A percentile compares a stretch with the other conserved stretches of the same genome.
These are phyloP conservation scores for Crocallis elinguaria DNA, from an alignment of 2,888 invertebrate species.

Conservation along the genomic window DNA sequence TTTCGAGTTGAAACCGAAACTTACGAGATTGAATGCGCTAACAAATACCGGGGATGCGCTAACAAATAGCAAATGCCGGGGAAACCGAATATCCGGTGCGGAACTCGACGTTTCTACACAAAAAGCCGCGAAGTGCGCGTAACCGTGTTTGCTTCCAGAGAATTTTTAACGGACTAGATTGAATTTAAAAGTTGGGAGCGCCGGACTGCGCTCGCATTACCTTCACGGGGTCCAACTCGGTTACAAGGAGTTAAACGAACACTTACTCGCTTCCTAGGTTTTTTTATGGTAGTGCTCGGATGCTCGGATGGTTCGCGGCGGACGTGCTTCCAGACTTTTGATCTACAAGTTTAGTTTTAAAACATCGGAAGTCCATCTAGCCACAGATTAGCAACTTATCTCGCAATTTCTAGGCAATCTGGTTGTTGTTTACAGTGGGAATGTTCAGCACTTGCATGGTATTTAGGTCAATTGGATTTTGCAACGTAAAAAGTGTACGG, in stretches of 20 bases:
- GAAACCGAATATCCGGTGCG: constrained; percentile 19
- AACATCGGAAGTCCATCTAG: constrained; percentile 12
- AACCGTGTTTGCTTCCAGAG: constrained; percentile 40
- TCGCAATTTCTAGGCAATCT: not conserved
- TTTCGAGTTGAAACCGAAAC: not conserved
- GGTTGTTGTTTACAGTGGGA: not conserved
- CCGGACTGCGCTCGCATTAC: constrained; percentile 28
- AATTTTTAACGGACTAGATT: constrained; percentile 47
- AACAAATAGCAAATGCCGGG: constrained; percentile 6
- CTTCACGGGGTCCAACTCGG: constrained; percentile 14
- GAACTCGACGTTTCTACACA: constrained; percentile 7
- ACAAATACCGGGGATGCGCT: too few relatives aligned
- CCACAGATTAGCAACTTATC: constrained; percentile 11
- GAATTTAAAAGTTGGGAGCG: constrained; percentile 46
- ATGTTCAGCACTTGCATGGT: not conserved
- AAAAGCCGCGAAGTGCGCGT: constrained; percentile 21
- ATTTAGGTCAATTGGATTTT: constrained; percentile 5
- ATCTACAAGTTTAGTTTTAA: constrained; percentile 28
- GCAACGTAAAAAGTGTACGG: not conserved
- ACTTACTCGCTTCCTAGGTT: constrained; percentile 31
- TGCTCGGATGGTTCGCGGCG: constrained; percentile 15
- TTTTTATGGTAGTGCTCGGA: constrained; percentile 27
- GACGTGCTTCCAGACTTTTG: constrained; percentile 26
- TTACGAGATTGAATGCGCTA: not conserved
- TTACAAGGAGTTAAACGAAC: constrained; percentile 38